Percentiles rank a stretch among this genome's conserved stretches.
Evolutionary conservation across 2,797 vertebrate genomes (phyloP).

Genomic region (Limosa lapponica): DNA sequence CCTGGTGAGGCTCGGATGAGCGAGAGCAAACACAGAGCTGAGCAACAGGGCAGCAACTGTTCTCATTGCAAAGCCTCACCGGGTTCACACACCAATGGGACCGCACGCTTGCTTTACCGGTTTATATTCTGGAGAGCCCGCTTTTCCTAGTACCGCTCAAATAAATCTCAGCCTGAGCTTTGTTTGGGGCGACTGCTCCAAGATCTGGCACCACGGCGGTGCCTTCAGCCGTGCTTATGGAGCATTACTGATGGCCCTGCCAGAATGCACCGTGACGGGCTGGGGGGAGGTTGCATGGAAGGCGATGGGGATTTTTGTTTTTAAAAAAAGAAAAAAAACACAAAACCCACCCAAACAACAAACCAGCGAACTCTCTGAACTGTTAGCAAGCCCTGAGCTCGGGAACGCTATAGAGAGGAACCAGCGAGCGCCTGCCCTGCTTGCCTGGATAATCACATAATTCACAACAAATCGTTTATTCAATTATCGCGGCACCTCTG

Average conservation of each 20-base stretch:
- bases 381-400: background rate
- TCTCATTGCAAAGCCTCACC: rapidly evolving
- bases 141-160: background rate
- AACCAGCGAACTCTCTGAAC: background rate
- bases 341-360: background rate
- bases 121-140: background rate
- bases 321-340: background rate
- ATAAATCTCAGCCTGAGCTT: background rate
- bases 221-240: background rate
- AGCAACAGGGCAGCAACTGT: background rate
- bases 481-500: background rate
- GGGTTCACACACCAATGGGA: background rate
- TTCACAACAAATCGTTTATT: background rate
- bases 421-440: background rate
- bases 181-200: background rate
- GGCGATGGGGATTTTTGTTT: background rate
- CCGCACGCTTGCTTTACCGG: background rate
- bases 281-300: background rate
- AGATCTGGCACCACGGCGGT: background rate
- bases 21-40: background rate
- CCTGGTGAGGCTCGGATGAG: background rate
- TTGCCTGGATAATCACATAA: background rate
- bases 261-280: rapidly evolving
- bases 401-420: background rate
- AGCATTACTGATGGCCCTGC: background rate